Conservation (phyloP, 2,797 vertebrate species). For the Bucorvus abyssinicus region DNA sequence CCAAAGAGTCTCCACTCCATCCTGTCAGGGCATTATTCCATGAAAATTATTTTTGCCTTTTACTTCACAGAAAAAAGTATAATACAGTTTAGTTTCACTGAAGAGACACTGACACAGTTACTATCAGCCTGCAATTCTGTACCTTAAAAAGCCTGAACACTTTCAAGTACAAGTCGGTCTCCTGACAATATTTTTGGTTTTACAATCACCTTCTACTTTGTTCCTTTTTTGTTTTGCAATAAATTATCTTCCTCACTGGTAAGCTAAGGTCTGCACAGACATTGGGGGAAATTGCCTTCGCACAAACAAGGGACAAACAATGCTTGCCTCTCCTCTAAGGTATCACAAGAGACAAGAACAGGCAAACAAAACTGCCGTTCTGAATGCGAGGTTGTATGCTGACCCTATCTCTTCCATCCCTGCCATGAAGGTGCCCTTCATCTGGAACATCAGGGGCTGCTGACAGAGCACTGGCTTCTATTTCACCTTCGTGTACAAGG, state of each 20-base stretch:
- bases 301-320: constrained; percentile 17
- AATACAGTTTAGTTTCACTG: background rate
- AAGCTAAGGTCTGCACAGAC: constrained; percentile 12
- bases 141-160: background rate
- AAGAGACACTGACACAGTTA: background rate
- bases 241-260: constrained; percentile 6
- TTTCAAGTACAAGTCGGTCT: background rate
- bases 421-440: background rate
- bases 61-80: background rate
- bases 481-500: background rate
- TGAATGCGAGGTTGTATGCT: background rate
- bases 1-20: background rate
- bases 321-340: background rate
- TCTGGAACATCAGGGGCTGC: background rate
- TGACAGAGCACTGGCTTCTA: accelerated
- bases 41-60: background rate
- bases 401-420: background rate
- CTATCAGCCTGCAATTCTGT: constrained; percentile 2
- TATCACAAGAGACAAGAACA: background rate
- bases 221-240: background rate
- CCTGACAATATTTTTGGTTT: constrained; percentile 10
- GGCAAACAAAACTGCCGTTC: constrained; percentile 9
- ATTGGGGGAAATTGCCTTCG: background rate
- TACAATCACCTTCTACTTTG: constrained; percentile 32
- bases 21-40: background rate